Percentiles rank a stretch among this genome's conserved stretches.
Conservation (phyloP, 2,113 vertebrate species). For the Otolemur garnettii region DNA sequence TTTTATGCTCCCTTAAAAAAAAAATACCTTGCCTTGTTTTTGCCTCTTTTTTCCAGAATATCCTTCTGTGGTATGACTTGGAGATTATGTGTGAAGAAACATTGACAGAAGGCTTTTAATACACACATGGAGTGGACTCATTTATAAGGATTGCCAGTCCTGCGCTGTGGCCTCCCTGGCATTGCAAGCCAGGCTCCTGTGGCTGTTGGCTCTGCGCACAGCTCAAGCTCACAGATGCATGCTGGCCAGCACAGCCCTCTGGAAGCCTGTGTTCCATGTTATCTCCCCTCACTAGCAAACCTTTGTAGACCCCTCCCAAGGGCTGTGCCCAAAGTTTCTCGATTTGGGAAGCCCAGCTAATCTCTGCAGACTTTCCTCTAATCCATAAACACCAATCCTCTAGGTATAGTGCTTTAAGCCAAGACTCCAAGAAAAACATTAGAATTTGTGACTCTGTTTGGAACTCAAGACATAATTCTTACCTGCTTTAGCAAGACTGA, state of each 20-base stretch:
- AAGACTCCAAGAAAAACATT: conserved; percentile 88
- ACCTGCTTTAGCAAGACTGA: conserved; percentile 87
- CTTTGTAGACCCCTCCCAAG: background rate
- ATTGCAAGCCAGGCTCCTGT: background rate
- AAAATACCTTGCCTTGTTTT: background rate
- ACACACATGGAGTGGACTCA: background rate
- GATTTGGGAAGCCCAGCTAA: background rate
- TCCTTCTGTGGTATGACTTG: conserved; percentile 29
- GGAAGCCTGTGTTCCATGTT: background rate
- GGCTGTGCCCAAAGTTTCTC: background rate
- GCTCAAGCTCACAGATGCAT: background rate
- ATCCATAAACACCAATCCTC: conserved; percentile 62
- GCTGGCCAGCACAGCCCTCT: background rate
- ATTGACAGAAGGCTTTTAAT: background rate
- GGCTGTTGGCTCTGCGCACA: background rate
- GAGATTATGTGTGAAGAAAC: background rate
- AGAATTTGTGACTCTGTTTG: conserved; percentile 87
- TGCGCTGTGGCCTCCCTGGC: background rate
- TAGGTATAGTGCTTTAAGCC: conserved; percentile 66
- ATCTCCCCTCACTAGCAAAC: background rate
- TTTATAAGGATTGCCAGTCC: background rate
- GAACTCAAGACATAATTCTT: conserved; percentile 87
- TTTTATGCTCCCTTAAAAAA: background rate
- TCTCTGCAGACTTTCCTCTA: background rate
- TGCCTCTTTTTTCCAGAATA: background rate